Conservation (phyloP, 2,113 vertebrate genomes). For the Noturus placidus region DNA sequence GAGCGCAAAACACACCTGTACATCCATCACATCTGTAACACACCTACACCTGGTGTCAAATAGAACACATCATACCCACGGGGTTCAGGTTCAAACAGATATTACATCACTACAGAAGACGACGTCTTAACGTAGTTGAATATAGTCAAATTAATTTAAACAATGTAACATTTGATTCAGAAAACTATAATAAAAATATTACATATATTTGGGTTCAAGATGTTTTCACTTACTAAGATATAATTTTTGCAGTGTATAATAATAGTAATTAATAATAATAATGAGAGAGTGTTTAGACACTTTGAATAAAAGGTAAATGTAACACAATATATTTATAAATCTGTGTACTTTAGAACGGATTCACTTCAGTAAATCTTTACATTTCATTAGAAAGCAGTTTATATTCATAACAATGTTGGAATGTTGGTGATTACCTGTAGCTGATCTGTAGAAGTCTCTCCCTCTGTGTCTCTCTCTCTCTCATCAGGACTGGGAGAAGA, state of each 20-base stretch:
- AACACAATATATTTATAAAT: background rate
- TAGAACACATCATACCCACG: background rate
- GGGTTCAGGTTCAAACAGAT: background rate
- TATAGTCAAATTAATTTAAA: no score
- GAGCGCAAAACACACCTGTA: constrained; percentile 57
- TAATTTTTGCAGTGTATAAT: background rate
- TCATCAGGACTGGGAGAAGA: background rate
- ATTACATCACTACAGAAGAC: no score
- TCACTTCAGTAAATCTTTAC: background rate
- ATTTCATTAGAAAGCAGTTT: background rate
- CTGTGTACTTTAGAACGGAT: background rate
- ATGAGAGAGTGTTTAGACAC: background rate
- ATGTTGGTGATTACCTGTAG: background rate
- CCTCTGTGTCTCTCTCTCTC: background rate
- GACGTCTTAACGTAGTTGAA: background rate
- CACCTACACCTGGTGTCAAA: background rate
- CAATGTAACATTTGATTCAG: background rate
- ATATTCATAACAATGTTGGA: background rate
- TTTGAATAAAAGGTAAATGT: background rate
- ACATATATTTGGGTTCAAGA: background rate
- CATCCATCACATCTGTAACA: constrained; percentile 43
- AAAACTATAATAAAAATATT: no score
- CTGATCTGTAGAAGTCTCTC: constrained; percentile 36
- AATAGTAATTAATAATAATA: background rate
- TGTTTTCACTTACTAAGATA: background rate